Evolutionary conservation across 2,113 vertebrate genomes (phyloP).

Genomic region (Megaceryle torquata): DNA sequence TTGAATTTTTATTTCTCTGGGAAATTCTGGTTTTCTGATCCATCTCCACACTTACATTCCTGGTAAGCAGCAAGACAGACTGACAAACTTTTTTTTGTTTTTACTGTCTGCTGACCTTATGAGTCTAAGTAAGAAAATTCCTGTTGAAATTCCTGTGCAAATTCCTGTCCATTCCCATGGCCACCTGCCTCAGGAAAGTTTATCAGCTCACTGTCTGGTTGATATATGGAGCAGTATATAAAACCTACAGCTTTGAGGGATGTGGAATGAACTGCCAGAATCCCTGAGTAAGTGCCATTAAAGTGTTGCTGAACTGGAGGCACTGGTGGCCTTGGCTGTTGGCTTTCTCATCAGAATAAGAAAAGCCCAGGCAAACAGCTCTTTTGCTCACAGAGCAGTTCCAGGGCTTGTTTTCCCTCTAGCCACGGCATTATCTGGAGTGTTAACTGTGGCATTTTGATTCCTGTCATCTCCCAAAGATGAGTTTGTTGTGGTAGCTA

Average conservation of each 20-base stretch:
- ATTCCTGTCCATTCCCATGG: constrained; percentile 38
- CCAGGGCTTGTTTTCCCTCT: background rate
- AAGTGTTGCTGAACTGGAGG: background rate
- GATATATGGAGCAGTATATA: constrained; percentile 4
- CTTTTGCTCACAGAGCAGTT: background rate
- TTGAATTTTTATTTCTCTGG: background rate
- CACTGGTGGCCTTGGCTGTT: background rate
- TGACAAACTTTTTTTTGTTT: background rate
- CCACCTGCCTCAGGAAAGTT: background rate
- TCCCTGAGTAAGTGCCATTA: background rate
- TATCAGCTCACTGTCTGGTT: background rate
- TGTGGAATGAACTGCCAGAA: background rate
- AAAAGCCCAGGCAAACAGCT: background rate
- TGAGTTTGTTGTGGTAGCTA: background rate
- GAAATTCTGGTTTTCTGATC: background rate
- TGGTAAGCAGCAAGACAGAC: background rate
- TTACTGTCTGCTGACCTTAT: background rate
- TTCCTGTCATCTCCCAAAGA: background rate
- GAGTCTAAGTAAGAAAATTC: constrained; percentile 15
- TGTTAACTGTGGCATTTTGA: background rate
- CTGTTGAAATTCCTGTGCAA: constrained; percentile 15
- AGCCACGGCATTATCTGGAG: background rate
- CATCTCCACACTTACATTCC: background rate
- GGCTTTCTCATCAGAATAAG: background rate
- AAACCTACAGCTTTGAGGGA: background rate